These are phyloP conservation scores for Cybosia mesomella DNA, from an alignment of 2,888 invertebrate species.

Conservation along the genomic window DNA sequence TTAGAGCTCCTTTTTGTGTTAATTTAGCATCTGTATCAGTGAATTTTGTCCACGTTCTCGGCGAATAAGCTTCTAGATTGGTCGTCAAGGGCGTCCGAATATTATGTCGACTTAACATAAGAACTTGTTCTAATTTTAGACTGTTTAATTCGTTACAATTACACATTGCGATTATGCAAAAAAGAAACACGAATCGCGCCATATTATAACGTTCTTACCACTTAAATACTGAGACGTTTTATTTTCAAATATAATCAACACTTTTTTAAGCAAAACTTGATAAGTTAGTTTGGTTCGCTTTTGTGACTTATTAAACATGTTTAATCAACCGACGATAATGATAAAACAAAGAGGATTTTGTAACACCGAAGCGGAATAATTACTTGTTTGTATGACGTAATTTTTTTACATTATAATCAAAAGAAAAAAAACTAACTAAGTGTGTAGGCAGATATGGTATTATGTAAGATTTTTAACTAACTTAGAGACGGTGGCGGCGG, in stretches of 20 bases:
- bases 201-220: constrained; percentile 23
- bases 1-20: constrained; percentile 67
- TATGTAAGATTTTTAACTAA: too few species aligned
- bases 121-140: constrained; percentile 38
- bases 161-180: constrained; percentile 26
- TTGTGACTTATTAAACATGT: constrained; percentile 33
- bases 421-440: neutral
- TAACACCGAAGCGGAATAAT: constrained; percentile 38
- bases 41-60: constrained; percentile 67
- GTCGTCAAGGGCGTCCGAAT: constrained; percentile 67
- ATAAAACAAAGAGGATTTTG: constrained; percentile 19
- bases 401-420: neutral
- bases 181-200: constrained; percentile 25
- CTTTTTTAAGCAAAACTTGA: constrained; percentile 12
- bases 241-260: neutral
- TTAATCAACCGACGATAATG: constrained; percentile 41
- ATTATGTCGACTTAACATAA: constrained; percentile 61
- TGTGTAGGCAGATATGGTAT: neutral
- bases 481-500: too few species aligned
- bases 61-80: constrained; percentile 57
- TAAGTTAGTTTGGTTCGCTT: constrained; percentile 32
- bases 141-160: constrained; percentile 29
- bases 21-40: constrained; percentile 59
- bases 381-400: neutral
- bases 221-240: neutral